These are phyloP conservation scores for Drosophila teissieri DNA, from an alignment of 1,140 invertebrate genomes.

Conservation along the genomic window DNA sequence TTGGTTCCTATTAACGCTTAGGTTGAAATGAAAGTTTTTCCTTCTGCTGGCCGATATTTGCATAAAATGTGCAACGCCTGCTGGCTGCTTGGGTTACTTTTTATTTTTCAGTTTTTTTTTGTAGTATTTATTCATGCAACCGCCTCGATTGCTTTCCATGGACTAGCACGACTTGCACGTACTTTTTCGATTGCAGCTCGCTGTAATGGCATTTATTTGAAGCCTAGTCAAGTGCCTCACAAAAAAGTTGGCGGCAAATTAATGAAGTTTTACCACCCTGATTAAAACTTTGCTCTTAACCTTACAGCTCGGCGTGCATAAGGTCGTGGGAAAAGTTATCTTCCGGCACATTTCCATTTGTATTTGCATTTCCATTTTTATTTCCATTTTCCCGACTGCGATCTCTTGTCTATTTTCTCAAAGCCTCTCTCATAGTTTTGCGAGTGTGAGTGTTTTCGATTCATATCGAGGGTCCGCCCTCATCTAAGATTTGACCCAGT, in stretches of 20 bases:
- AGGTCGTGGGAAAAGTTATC: conserved; percentile 41
- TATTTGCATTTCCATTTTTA: not conserved
- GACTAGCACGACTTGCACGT: conserved; percentile 11
- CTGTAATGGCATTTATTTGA: conserved; percentile 60
- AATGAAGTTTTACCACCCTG: conserved; percentile 64
- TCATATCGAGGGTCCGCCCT: conserved; percentile 53
- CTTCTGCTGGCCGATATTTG: conserved; percentile 45
- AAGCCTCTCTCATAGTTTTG: conserved; percentile 14
- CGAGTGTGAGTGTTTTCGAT: conserved; percentile 5
- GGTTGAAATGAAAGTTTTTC: conserved; percentile 38
- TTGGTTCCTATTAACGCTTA: conserved; percentile 54
- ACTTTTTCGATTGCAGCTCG: conserved; percentile 28
- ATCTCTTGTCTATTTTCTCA: not conserved
- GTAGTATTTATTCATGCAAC: conserved; percentile 31
- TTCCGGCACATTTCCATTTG: conserved; percentile 43
- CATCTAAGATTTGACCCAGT: conserved; percentile 68
- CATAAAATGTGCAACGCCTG: conserved; percentile 70
- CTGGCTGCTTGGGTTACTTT: conserved; percentile 22
- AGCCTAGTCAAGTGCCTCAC: conserved; percentile 49
- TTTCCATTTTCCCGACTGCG: conserved; percentile 38
- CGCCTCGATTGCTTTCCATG: conserved; percentile 19
- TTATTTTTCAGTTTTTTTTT: conserved; percentile 34
- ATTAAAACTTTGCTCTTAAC: conserved; percentile 74
- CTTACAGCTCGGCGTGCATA: conserved; percentile 50
- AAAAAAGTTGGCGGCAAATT: conserved; percentile 67